phyloP scores from a whole-genome alignment of 2,113 vertebrate genomes.

The Canis aureus region DNA sequence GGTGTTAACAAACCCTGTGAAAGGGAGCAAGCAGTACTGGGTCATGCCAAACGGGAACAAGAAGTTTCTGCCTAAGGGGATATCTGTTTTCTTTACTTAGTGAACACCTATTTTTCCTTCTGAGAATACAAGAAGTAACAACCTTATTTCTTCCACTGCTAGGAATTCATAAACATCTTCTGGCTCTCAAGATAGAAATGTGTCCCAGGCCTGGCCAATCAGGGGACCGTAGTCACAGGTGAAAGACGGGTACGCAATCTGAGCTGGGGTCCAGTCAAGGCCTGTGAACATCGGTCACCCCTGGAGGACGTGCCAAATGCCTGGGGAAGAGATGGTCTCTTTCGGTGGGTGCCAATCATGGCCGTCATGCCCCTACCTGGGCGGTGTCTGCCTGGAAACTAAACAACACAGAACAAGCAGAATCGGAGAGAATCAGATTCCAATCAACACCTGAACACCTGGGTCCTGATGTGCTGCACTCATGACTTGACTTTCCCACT shows the following conservation, averaged over 20 bases:
- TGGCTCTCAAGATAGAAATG: background rate
- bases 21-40: background rate
- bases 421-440: background rate
- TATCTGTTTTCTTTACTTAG: background rate
- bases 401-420: background rate
- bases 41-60: background rate
- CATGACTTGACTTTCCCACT: background rate
- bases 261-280: no score
- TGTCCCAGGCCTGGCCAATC: background rate
- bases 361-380: rapidly evolving
- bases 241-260: background rate
- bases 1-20: background rate
- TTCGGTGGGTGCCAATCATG: rapidly evolving
- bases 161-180: background rate
- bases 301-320: background rate
- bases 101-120: background rate
- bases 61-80: background rate
- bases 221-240: no score
- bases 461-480: no score
- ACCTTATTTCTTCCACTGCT: background rate
- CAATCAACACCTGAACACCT: background rate
- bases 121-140: background rate
- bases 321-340: background rate
- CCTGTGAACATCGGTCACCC: background rate
- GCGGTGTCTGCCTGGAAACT: background rate